Conservation (phyloP, 2,797 vertebrate species). For the Uromys caudimaculatus region DNA sequence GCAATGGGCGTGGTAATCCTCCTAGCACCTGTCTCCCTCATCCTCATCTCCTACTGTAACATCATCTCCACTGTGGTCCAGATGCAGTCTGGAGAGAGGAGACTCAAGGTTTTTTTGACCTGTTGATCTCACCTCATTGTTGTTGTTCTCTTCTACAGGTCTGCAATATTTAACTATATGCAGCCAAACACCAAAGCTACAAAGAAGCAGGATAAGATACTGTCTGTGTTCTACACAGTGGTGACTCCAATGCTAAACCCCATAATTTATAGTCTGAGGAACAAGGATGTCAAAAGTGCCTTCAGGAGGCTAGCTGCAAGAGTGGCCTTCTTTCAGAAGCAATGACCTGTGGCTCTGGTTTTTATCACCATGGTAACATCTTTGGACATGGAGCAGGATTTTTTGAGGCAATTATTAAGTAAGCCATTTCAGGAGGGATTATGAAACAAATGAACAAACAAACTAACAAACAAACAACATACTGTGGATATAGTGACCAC, state of each 20-base stretch:
- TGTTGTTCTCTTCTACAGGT: no score
- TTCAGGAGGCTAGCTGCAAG: slow-evolving; percentile 48
- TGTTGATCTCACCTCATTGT: no score
- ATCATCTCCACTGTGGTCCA: no score
- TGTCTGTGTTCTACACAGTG: slow-evolving; percentile 40
- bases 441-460: no score
- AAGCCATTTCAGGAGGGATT: slow-evolving; percentile 6
- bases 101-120: no score
- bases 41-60: no score
- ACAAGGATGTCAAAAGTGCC: slow-evolving; percentile 8
- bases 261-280: slow-evolving; percentile 68
- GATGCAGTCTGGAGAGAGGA: no score
- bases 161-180: slow-evolving; percentile 54
- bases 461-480: not conserved
- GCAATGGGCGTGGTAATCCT: no score
- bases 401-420: not conserved
- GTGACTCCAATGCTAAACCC: slow-evolving; percentile 66
- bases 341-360: not conserved
- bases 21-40: no score
- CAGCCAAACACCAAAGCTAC: not conserved
- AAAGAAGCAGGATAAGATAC: not conserved
- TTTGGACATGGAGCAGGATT: not conserved
- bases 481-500: not conserved
- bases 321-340: not conserved
- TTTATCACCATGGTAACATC: not conserved